Percentiles rank a stretch among this genome's conserved stretches.
phyloP scores from a whole-genome alignment of 2,113 vertebrate genomes.

The Anser cygnoides region DNA sequence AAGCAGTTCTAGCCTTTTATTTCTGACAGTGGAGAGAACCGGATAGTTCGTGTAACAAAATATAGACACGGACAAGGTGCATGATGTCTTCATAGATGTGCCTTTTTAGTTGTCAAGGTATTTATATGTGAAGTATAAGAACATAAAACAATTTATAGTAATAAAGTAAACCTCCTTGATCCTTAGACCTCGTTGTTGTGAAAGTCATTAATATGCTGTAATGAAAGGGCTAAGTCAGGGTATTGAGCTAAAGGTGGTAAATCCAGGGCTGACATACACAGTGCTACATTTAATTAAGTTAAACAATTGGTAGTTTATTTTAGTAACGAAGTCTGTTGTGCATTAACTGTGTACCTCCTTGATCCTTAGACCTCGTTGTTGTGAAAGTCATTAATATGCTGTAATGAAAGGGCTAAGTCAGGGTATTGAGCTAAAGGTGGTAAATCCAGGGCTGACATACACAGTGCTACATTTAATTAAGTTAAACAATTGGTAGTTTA shows the following conservation, averaged over 20 bases:
- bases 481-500: rapidly evolving
- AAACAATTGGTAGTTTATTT: rapidly evolving
- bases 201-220: background rate
- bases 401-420: rapidly evolving
- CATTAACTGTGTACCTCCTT: background rate
- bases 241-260: rapidly evolving
- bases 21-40: background rate
- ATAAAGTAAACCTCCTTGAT: background rate
- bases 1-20: background rate
- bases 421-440: rapidly evolving
- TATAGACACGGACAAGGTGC: background rate
- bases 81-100: background rate
- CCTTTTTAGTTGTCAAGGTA: background rate
- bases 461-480: rapidly evolving
- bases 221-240: background rate
- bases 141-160: background rate
- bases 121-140: background rate
- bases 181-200: background rate
- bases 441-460: background rate
- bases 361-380: background rate
- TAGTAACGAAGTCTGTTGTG: too few relatives aligned
- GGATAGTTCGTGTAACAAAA: background rate
- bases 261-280: background rate
- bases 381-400: background rate
- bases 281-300: rapidly evolving